Conservation (phyloP, 2,888 invertebrate species). For the Drosophila emarginata region DNA sequence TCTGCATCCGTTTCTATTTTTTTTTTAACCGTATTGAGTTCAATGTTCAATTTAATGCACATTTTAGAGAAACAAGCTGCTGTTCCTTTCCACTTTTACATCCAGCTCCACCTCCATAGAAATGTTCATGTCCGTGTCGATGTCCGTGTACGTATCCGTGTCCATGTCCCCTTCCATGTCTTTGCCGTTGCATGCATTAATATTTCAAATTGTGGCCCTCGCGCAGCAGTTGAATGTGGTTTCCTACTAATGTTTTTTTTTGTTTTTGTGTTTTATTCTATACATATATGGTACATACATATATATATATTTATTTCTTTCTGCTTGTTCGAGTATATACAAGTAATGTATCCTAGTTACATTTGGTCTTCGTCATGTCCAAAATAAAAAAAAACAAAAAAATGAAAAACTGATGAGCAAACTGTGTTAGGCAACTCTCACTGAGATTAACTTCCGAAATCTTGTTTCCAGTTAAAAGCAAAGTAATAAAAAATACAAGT, state of each 20-base stretch:
- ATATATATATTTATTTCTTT: slow-evolving; percentile 16
- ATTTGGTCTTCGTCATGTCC: slow-evolving; percentile 41
- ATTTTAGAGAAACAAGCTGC: slow-evolving; percentile 50
- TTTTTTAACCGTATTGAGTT: background rate
- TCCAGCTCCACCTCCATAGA: background rate
- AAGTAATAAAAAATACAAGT: slow-evolving; percentile 40
- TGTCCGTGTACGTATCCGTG: slow-evolving; percentile 6
- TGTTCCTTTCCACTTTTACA: slow-evolving; percentile 1
- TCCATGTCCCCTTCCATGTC: slow-evolving; percentile 11
- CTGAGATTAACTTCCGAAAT: slow-evolving; percentile 46
- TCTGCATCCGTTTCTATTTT: background rate
- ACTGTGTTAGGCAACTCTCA: slow-evolving; percentile 36
- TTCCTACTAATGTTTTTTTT: too few species aligned
- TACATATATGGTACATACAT: slow-evolving; percentile 17
- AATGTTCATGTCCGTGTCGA: slow-evolving; percentile 5
- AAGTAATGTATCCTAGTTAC: slow-evolving; percentile 34
- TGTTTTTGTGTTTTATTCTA: slow-evolving; percentile 26
- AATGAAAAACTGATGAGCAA: slow-evolving; percentile 37
- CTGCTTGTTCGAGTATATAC: slow-evolving; percentile 8
- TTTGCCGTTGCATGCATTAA: slow-evolving; percentile 46
- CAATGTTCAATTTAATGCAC: slow-evolving; percentile 55
- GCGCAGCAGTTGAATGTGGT: slow-evolving; percentile 16
- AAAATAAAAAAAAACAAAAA: slow-evolving; percentile 3
- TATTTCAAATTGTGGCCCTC: slow-evolving; percentile 54
- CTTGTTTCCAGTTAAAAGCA: slow-evolving; percentile 48